Evolutionary conservation across 1,140 invertebrate species (phyloP).

Genomic region (Diorhabda sublineata): DNA sequence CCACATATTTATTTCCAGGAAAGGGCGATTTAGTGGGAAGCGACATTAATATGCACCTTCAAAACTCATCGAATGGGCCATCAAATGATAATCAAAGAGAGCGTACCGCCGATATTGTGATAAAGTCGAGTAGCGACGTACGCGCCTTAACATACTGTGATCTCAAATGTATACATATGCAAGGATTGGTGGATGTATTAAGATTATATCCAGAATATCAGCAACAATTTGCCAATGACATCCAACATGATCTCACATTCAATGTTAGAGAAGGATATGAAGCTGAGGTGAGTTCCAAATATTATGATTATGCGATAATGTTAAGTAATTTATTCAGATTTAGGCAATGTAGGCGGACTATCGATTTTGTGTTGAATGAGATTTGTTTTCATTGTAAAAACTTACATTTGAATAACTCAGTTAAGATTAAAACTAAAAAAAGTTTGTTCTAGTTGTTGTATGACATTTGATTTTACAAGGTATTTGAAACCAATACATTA

Average conservation of each 20-base stretch:
- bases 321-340: background rate
- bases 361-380: too few species aligned
- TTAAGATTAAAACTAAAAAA: too few species aligned
- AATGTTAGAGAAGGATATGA: constrained; percentile 92
- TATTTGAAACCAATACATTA: too few species aligned
- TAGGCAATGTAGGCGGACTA: too few species aligned
- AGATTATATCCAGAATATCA: constrained; percentile 91
- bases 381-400: too few species aligned
- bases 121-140: constrained; percentile 92
- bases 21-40: constrained; percentile 96
- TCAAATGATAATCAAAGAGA: constrained; percentile 49
- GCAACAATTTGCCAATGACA: constrained; percentile 87
- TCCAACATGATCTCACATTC: constrained; percentile 92
- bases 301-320: background rate
- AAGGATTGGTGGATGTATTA: constrained; percentile 84
- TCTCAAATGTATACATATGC: constrained; percentile 89
- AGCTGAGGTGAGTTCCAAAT: constrained; percentile 59
- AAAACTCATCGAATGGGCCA: constrained; percentile 52
- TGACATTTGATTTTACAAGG: too few species aligned
- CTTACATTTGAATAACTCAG: too few species aligned
- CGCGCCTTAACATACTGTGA: constrained; percentile 91
- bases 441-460: too few species aligned
- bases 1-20: constrained; percentile 54
- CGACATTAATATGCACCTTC: constrained; percentile 79
- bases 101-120: constrained; percentile 65